phyloP scores from a whole-genome alignment of 2,113 vertebrate species.

The Tragulus kanchil region DNA sequence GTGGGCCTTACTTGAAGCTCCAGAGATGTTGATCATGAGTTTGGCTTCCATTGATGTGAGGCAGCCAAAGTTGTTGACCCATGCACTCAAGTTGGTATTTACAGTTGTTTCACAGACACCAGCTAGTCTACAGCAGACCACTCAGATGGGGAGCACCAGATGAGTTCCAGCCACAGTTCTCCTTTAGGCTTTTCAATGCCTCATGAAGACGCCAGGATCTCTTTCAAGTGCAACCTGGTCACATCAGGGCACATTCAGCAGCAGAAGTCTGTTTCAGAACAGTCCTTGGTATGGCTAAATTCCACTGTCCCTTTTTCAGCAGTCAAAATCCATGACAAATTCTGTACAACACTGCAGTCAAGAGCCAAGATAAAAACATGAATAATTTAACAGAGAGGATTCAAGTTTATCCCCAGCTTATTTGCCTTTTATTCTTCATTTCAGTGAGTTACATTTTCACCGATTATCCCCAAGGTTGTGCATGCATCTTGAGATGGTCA shows the following conservation, averaged over 20 bases:
- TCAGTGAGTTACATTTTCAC: conserved; percentile 88
- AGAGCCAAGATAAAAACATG: conserved; percentile 76
- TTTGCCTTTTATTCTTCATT: conserved; percentile 90
- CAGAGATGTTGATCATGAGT: conserved; percentile 82
- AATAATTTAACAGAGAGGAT: conserved; percentile 84
- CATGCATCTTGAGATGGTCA: conserved; percentile 94
- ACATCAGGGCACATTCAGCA: conserved; percentile 87
- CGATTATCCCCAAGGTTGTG: conserved; percentile 86
- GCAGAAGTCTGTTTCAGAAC: conserved; percentile 89
- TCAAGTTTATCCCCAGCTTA: conserved; percentile 86
- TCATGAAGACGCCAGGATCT: conserved; percentile 78
- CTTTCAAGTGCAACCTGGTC: conserved; percentile 84
- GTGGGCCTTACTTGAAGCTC: conserved; percentile 82
- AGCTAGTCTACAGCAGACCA: conserved; percentile 75
- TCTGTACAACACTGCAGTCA: conserved; percentile 91
- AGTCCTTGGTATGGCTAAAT: conserved; percentile 91
- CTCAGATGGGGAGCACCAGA: conserved; percentile 83
- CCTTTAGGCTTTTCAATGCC: conserved; percentile 79
- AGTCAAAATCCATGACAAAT: conserved; percentile 92
- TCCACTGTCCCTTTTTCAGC: conserved; percentile 90
- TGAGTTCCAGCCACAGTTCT: conserved; percentile 79
- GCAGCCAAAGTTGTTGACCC: conserved; percentile 86
- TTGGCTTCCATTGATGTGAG: conserved; percentile 87
- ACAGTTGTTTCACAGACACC: conserved; percentile 87
- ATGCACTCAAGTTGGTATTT: conserved; percentile 90